A percentile compares a stretch with the other conserved stretches of the same genome.
Conservation (phyloP, 2,113 vertebrate genomes). For the Galemys pyrenaicus region DNA sequence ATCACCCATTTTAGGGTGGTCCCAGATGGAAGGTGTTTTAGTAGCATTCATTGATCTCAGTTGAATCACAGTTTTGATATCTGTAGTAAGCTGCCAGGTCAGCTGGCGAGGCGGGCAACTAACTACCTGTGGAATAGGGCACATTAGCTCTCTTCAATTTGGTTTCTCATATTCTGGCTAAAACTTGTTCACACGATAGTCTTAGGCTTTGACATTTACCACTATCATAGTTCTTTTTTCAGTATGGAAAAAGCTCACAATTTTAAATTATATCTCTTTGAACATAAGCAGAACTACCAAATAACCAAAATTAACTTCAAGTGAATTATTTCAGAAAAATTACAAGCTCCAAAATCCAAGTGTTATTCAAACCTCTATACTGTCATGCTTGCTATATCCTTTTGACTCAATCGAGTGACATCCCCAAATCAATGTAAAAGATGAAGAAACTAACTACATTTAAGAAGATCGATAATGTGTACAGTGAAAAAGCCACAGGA, state of each 20-base stretch:
- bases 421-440: background rate
- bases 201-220: background rate
- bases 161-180: background rate
- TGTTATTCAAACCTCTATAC: background rate
- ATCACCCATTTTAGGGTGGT: background rate
- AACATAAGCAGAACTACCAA: constrained; percentile 1
- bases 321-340: background rate
- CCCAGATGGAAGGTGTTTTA: background rate
- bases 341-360: background rate
- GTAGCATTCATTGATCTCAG: background rate
- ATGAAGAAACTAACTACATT: background rate
- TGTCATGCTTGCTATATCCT: background rate
- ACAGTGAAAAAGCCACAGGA: background rate
- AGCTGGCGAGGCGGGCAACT: background rate
- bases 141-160: background rate
- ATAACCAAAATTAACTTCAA: constrained; percentile 14
- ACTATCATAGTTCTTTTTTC: background rate
- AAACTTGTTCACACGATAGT: background rate
- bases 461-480: background rate
- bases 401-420: background rate
- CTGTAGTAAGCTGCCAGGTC: background rate
- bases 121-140: background rate
- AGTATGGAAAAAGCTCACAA: background rate
- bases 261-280: background rate
- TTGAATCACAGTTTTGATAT: background rate